Evolutionary conservation across 2,113 vertebrate genomes (phyloP).

Genomic region (Pollimyrus isidori): DNA sequence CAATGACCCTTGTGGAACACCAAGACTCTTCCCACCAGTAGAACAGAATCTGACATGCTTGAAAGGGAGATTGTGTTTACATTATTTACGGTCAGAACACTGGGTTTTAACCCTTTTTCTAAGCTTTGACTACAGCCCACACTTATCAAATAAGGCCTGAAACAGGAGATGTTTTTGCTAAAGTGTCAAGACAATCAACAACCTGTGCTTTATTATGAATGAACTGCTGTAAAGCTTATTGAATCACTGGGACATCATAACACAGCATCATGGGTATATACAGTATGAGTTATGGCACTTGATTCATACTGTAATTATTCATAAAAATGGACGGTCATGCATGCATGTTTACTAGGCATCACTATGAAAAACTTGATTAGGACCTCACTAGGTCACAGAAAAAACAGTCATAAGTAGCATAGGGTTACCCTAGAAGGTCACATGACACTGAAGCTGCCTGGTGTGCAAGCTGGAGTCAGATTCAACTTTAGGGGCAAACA

Average conservation of each 20-base stretch:
- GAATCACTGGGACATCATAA: not conserved
- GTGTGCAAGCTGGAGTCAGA: constrained; percentile 28
- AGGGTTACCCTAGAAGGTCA: not conserved
- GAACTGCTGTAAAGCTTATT: not conserved
- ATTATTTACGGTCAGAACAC: not conserved
- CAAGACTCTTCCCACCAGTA: not conserved
- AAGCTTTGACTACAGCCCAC: not conserved
- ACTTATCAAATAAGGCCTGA: not conserved
- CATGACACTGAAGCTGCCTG: not conserved
- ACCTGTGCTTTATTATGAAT: not conserved
- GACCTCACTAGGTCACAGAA: not conserved
- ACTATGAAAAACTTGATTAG: not conserved
- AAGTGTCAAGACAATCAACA: not conserved
- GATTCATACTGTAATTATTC: not conserved
- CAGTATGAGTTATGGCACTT: not conserved
- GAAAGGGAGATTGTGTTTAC: constrained; percentile 1
- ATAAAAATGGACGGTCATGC: not conserved
- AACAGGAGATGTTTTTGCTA: not conserved
- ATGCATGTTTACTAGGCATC: not conserved
- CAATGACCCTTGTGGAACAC: not conserved
- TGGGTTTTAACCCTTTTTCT: constrained; percentile 13
- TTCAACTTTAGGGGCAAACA: constrained; percentile 23
- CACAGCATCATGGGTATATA: not conserved
- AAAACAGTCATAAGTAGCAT: not conserved
- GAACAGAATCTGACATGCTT: constrained; percentile 2